phyloP scores from a whole-genome alignment of 2,888 invertebrate species.

The Zygothrica quintamaculata region DNA sequence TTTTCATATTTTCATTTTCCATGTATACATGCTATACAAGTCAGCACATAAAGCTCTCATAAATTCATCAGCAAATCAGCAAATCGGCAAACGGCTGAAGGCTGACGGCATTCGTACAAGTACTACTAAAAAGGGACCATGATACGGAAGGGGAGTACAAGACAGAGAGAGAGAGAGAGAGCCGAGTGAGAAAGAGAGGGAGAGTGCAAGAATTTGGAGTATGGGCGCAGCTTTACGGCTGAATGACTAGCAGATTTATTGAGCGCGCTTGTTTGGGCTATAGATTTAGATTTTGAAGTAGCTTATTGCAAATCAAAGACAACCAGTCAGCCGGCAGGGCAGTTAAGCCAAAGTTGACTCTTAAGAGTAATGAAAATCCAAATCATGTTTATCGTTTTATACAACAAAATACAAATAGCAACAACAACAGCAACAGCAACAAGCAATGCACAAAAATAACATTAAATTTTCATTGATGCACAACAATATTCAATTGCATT shows the following conservation, averaged over 20 bases:
- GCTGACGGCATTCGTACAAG: constrained; percentile 31
- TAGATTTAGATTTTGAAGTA: constrained; percentile 27
- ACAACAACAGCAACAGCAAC: neutral
- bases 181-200: no score
- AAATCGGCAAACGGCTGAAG: constrained; percentile 44
- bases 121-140: neutral
- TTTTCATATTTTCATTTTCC: constrained; percentile 20
- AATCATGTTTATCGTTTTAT: constrained; percentile 15
- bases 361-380: constrained; percentile 13
- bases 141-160: neutral
- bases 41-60: constrained; percentile 58
- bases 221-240: constrained; percentile 63
- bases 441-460: no score
- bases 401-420: no score
- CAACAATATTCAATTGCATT: neutral
- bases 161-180: constrained; percentile 6
- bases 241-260: constrained; percentile 66
- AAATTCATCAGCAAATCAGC: constrained; percentile 70
- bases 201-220: constrained; percentile 19
- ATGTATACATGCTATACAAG: constrained; percentile 26
- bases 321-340: constrained; percentile 7
- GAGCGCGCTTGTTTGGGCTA: constrained; percentile 39
- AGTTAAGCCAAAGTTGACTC: neutral
- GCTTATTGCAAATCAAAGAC: constrained; percentile 36
- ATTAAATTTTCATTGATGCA: neutral